A percentile compares a stretch with the other conserved stretches of the same genome.
Evolutionary conservation across 2,113 vertebrate genomes (phyloP).

Genomic region (Condylura cristata): DNA sequence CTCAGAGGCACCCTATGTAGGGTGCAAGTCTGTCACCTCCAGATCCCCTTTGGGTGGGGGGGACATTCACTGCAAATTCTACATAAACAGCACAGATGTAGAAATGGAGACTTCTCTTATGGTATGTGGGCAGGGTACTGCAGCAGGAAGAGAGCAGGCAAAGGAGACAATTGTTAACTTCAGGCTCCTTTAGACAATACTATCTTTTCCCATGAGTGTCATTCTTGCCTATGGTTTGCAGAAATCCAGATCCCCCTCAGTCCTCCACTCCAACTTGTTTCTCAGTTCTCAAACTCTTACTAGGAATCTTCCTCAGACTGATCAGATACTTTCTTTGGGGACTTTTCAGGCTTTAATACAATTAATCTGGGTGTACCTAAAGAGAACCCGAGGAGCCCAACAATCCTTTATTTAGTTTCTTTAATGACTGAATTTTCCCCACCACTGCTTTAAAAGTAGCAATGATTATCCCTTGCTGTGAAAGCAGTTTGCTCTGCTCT

Average conservation of each 20-base stretch:
- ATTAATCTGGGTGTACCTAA: neutral
- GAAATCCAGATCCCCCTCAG: neutral
- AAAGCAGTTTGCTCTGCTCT: slow-evolving; percentile 13
- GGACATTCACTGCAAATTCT: neutral
- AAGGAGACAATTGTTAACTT: neutral
- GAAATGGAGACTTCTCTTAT: neutral
- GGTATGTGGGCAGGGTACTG: neutral
- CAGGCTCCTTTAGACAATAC: neutral
- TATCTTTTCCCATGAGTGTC: neutral
- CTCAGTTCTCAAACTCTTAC: neutral
- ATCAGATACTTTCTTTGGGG: neutral
- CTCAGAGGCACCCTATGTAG: neutral
- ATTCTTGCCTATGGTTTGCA: neutral
- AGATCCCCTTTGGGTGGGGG: neutral
- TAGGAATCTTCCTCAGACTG: neutral
- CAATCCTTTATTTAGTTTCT: neutral
- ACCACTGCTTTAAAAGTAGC: slow-evolving; percentile 25
- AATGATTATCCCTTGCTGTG: neutral
- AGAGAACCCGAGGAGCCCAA: neutral
- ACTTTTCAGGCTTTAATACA: neutral
- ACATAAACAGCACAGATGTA: neutral
- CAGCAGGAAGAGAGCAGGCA: neutral
- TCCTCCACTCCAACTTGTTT: neutral
- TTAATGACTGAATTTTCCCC: neutral
- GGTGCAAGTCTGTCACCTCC: neutral